A percentile compares a stretch with the other conserved stretches of the same genome.
These are phyloP conservation scores for Podarcis siculus DNA, from an alignment of 2,797 vertebrate species.

Conservation along the genomic window DNA sequence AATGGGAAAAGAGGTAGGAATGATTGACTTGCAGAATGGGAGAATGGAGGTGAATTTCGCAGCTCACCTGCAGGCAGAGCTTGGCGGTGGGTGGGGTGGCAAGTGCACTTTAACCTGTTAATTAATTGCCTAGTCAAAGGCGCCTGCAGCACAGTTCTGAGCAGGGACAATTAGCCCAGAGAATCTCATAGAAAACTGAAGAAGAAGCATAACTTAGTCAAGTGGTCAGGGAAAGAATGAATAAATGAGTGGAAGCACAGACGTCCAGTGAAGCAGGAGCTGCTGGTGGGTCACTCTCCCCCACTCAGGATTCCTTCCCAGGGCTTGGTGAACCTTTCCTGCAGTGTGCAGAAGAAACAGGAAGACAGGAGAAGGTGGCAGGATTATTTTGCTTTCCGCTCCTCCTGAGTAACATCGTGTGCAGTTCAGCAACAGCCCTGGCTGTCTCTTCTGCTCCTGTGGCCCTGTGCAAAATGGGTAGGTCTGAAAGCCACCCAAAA, in stretches of 20 bases:
- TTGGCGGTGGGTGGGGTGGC: not conserved
- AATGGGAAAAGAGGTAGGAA: not conserved
- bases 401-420: too few relatives aligned
- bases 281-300: too few relatives aligned
- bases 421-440: too few relatives aligned
- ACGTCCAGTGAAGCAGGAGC: not conserved
- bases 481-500: too few relatives aligned
- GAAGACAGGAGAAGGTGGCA: not conserved
- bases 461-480: too few relatives aligned
- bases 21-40: constrained; percentile 2
- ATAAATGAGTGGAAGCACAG: not conserved
- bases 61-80: not conserved
- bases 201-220: not conserved
- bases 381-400: too few relatives aligned
- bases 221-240: too few relatives aligned
- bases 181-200: not conserved
- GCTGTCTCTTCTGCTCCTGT: too few relatives aligned
- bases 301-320: too few relatives aligned
- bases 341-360: too few relatives aligned
- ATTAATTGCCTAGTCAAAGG: constrained; percentile 5
- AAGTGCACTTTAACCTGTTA: constrained; percentile 24
- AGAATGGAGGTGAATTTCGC: constrained; percentile 7
- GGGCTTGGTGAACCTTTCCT: too few relatives aligned
- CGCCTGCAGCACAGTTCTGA: not conserved
- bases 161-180: not conserved